Evolutionary conservation across 2,797 vertebrate species (phyloP).

Genomic region (Catamblyrhynchus diadema): DNA sequence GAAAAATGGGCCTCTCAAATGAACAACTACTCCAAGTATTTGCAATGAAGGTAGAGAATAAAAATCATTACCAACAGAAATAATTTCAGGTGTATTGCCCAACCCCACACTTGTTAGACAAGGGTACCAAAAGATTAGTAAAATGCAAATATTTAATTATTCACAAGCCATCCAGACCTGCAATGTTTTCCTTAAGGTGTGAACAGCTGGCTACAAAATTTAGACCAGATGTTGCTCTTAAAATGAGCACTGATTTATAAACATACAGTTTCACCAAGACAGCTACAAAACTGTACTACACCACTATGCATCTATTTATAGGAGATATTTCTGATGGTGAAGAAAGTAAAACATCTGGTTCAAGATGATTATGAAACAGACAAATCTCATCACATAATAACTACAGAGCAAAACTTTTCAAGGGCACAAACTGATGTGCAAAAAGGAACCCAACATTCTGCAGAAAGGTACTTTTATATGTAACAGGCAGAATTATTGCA

Average conservation of each 20-base stretch:
- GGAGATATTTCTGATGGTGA: background rate
- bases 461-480: background rate
- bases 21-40: background rate
- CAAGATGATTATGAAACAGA: constrained; percentile 14
- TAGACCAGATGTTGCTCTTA: constrained; percentile 52
- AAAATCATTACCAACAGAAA: background rate
- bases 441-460: background rate
- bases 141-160: constrained; percentile 57
- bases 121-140: background rate
- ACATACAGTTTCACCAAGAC: background rate
- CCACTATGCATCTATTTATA: constrained; percentile 17
- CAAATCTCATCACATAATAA: background rate
- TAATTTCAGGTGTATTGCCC: background rate
- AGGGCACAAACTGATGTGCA: background rate
- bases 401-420: background rate
- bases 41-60: background rate
- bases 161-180: constrained; percentile 39
- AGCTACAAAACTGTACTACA: background rate
- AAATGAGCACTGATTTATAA: constrained; percentile 33
- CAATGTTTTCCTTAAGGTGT: constrained; percentile 48
- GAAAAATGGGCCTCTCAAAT: background rate
- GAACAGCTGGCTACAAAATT: constrained; percentile 55
- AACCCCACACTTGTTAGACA: background rate
- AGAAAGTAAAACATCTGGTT: constrained; percentile 50
- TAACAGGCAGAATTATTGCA: background rate